Evolutionary conservation across 2,113 vertebrate genomes (phyloP).

Genomic region (Tichodroma muraria): DNA sequence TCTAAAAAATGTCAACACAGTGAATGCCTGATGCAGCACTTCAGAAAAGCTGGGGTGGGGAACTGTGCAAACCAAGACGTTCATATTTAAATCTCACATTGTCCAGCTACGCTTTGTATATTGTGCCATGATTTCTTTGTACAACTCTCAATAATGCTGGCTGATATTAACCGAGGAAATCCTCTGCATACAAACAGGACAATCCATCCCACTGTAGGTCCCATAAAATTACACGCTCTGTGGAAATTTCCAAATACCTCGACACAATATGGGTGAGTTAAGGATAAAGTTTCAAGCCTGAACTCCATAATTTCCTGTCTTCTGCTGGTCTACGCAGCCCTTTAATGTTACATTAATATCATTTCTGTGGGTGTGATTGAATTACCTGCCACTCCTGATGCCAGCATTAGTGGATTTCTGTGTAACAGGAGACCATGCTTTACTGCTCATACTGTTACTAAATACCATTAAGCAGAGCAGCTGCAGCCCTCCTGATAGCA

Average conservation of each 20-base stretch:
- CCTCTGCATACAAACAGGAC: background rate
- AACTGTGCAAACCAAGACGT: background rate
- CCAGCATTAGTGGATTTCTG: background rate
- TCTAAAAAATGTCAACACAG: background rate
- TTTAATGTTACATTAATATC: constrained; percentile 42
- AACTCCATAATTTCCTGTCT: constrained; percentile 43
- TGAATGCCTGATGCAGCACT: background rate
- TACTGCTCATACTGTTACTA: background rate
- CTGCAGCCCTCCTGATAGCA: background rate
- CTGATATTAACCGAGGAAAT: background rate
- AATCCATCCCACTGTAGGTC: background rate
- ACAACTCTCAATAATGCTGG: background rate
- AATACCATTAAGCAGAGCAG: background rate
- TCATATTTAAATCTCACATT: background rate
- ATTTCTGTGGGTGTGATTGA: constrained; percentile 43
- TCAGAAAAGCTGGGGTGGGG: background rate
- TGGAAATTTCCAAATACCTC: constrained; percentile 16
- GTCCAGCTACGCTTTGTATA: background rate
- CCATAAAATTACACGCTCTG: background rate
- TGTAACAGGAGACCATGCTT: background rate
- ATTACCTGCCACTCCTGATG: background rate
- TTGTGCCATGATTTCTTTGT: background rate
- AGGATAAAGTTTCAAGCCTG: constrained; percentile 55
- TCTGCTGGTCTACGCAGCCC: constrained; percentile 18
- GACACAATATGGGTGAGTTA: background rate